A percentile compares a stretch with the other conserved stretches of the same genome.
Evolutionary conservation across 2,113 vertebrate species (phyloP).

Genomic region (Lonchura striata): DNA sequence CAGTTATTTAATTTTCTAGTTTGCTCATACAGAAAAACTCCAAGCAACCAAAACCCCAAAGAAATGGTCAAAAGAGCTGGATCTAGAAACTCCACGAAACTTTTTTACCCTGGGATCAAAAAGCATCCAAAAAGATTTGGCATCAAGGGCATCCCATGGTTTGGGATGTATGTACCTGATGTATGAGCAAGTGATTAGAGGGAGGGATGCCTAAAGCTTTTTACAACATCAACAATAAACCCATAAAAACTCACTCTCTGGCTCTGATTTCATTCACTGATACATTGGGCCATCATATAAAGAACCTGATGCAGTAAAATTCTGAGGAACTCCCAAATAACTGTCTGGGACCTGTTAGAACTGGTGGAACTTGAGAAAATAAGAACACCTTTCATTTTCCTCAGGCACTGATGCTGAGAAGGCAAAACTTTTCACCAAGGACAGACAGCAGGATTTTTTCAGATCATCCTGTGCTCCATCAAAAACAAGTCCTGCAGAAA

Average conservation of each 20-base stretch:
- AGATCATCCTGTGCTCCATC: not conserved
- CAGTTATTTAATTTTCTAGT: not conserved
- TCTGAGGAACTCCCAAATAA: not conserved
- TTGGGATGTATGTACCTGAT: not conserved
- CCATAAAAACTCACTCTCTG: not conserved
- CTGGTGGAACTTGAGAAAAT: not conserved
- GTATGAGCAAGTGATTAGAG: not conserved
- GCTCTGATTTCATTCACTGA: not conserved
- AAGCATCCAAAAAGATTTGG: not conserved
- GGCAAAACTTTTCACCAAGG: not conserved
- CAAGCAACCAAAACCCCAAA: not conserved
- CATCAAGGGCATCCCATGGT: not conserved
- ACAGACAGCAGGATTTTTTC: not conserved
- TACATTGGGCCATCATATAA: not conserved
- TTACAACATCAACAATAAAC: not conserved
- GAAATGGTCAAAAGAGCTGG: not conserved
- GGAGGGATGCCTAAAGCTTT: not conserved
- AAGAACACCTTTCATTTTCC: not conserved
- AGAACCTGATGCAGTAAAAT: not conserved
- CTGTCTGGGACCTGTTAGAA: not conserved
- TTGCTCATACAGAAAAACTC: not conserved
- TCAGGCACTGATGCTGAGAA: not conserved
- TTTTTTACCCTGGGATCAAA: not conserved
- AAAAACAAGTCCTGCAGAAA: not conserved
- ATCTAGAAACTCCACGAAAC: not conserved